Conservation (phyloP, 2,113 vertebrate species). For the rabbit (Oryctolagus cuniculus) region mOryCun1.1 NC_091453.1:17490001-17490500, state of each 20-base stretch:
- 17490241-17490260: constrained; percentile 65
- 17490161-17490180: constrained; percentile 42
- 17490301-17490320: constrained; percentile 40
- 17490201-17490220: constrained; percentile 55
- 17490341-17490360: background rate
- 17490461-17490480: background rate
- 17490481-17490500: constrained; percentile 13
- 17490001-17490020: constrained; percentile 82
- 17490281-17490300: constrained; percentile 34
- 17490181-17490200: constrained; percentile 66
- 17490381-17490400: background rate
- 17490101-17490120: constrained; percentile 23
- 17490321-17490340: constrained; percentile 54
- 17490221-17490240: constrained; percentile 62
- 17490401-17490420: background rate
- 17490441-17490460: background rate
- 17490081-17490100: constrained; percentile 62
- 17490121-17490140: constrained; percentile 31
- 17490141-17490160: constrained; percentile 8
- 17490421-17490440: background rate
- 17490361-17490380: background rate
- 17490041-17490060: constrained; percentile 80
- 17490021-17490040: constrained; percentile 80
- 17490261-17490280: constrained; percentile 53
- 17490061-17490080: constrained; percentile 73